Percentiles rank a stretch among this genome's conserved stretches.
Conservation (phyloP, 53 echinoderm and acorn worm species). For the Mesocentrotus franciscanus region DNA sequence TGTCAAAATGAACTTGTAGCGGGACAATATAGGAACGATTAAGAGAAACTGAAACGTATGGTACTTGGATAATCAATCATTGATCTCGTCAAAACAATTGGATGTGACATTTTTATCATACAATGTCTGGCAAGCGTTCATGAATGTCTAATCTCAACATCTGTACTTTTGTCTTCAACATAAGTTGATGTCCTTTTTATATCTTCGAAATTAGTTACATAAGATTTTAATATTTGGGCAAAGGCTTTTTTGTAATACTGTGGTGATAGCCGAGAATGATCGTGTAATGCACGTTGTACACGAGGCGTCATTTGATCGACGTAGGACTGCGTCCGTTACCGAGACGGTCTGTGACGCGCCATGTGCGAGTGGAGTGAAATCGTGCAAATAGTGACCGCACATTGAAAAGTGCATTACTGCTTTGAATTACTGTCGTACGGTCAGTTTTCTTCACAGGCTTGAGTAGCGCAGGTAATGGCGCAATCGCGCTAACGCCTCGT, state of each 20-base stretch:
- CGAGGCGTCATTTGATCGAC: not conserved
- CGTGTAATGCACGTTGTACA: not conserved
- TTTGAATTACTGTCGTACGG: not conserved
- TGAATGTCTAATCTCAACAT: not conserved
- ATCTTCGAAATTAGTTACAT: not conserved
- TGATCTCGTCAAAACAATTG: not conserved
- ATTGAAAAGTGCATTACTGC: not conserved
- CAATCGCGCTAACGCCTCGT: not conserved
- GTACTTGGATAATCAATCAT: not conserved
- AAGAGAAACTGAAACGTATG: not conserved
- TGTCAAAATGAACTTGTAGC: not conserved
- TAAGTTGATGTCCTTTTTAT: not conserved
- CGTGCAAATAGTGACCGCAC: not conserved
- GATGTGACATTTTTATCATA: not conserved
- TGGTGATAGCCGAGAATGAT: not conserved
- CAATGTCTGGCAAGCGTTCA: no score
- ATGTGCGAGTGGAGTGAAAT: not conserved
- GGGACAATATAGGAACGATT: not conserved
- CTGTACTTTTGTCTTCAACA: not conserved
- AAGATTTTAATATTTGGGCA: not conserved
- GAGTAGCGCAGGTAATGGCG: not conserved
- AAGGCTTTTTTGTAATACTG: not conserved
- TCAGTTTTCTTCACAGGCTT: not conserved
- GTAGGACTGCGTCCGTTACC: not conserved
- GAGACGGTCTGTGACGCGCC: not conserved